These are phyloP conservation scores for Cephalopachus bancanus DNA, from an alignment of 2,797 vertebrate genomes.

Conservation along the genomic window DNA sequence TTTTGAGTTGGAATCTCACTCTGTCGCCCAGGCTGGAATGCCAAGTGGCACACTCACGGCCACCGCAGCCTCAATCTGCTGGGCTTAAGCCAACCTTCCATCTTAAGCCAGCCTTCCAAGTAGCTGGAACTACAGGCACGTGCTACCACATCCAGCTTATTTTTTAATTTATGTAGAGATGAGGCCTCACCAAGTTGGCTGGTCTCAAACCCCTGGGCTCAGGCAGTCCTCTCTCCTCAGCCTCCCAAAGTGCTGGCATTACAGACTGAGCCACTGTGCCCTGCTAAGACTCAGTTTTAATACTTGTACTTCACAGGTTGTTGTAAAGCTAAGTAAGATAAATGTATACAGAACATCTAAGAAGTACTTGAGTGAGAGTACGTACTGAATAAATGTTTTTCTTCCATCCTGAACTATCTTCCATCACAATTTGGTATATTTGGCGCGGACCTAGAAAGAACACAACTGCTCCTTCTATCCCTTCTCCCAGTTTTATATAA, in stretches of 20 bases:
- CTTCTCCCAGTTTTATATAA: background rate
- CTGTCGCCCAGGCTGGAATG: too few relatives aligned
- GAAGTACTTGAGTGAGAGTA: background rate
- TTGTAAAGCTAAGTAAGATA: slow-evolving; percentile 4
- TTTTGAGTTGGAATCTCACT: too few relatives aligned
- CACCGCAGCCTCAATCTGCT: too few relatives aligned
- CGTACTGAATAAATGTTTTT: background rate
- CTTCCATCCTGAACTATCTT: background rate
- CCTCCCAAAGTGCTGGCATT: too few relatives aligned
- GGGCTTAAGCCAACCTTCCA: background rate
- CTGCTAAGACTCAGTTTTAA: background rate
- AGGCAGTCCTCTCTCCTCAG: too few relatives aligned
- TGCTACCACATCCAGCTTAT: background rate
- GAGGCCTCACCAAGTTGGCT: too few relatives aligned
- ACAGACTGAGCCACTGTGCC: too few relatives aligned
- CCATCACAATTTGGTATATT: background rate
- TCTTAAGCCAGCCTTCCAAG: background rate
- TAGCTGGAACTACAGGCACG: background rate
- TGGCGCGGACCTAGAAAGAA: background rate
- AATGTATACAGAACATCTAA: background rate
- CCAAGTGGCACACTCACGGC: too few relatives aligned
- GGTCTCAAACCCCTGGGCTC: too few relatives aligned
- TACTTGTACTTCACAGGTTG: background rate
- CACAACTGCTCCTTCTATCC: background rate
- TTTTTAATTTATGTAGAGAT: too few relatives aligned